phyloP scores from a whole-genome alignment of 2,888 invertebrate species.

The Lagria hirta region DNA sequence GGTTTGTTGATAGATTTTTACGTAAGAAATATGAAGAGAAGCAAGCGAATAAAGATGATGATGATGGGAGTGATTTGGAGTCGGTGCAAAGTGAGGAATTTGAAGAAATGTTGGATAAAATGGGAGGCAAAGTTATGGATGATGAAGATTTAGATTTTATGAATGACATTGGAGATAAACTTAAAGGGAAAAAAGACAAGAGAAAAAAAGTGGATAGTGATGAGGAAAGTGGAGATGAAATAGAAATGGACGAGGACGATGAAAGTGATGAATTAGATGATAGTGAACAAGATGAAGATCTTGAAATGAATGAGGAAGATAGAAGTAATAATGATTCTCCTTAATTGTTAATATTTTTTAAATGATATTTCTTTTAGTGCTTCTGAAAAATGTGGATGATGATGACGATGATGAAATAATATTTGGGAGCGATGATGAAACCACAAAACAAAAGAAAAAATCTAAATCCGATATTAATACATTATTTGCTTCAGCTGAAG shows the following conservation, averaged over 20 bases:
- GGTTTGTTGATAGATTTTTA: slow-evolving; percentile 60
- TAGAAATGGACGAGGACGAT: slow-evolving; percentile 4
- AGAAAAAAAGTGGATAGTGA: slow-evolving; percentile 25
- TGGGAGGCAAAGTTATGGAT: slow-evolving; percentile 50
- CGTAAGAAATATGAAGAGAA: slow-evolving; percentile 55
- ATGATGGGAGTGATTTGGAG: slow-evolving; percentile 64
- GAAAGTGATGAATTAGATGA: slow-evolving; percentile 25
- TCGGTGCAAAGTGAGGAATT: slow-evolving; percentile 80
- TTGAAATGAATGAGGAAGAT: slow-evolving; percentile 53
- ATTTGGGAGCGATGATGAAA: slow-evolving; percentile 41
- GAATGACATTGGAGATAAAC: slow-evolving; percentile 62
- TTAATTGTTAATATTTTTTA: slow-evolving; percentile 13
- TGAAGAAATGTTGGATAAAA: slow-evolving; percentile 65
- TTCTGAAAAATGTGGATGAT: slow-evolving; percentile 44
- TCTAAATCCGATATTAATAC: slow-evolving; percentile 58
- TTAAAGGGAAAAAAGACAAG: slow-evolving; percentile 21
- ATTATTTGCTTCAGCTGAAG: slow-evolving; percentile 82
- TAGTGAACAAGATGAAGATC: slow-evolving; percentile 43
- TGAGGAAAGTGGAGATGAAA: not conserved
- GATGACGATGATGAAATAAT: slow-evolving; percentile 53
- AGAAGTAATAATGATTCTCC: slow-evolving; percentile 34
- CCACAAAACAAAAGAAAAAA: slow-evolving; percentile 24
- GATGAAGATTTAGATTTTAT: slow-evolving; percentile 62
- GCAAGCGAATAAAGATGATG: slow-evolving; percentile 55
- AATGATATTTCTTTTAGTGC: slow-evolving; percentile 13